Percentiles rank a stretch among this genome's conserved stretches.
Evolutionary conservation across 1,140 invertebrate genomes (phyloP).

Genomic region (Diorhabda sublineata): DNA sequence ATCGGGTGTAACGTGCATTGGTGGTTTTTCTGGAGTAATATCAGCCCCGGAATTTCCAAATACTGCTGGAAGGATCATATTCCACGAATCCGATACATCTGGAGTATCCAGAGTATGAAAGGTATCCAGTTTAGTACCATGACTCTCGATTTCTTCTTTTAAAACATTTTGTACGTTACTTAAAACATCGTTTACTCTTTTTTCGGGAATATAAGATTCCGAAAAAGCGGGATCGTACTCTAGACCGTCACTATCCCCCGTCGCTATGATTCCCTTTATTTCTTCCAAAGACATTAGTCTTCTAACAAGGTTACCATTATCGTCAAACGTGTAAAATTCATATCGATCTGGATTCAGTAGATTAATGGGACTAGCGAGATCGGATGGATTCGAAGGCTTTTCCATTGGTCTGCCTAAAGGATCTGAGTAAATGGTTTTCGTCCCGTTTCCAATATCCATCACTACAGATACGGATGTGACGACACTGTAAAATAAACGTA

Average conservation of each 20-base stretch:
- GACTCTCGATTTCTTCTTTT: conserved; percentile 67
- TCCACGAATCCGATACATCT: conserved; percentile 72
- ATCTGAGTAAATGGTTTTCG: conserved; percentile 55
- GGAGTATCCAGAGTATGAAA: conserved; percentile 59
- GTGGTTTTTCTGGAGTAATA: conserved; percentile 38
- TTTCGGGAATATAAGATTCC: conserved; percentile 51
- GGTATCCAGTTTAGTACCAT: conserved; percentile 52
- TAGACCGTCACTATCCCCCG: conserved; percentile 59
- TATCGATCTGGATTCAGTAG: conserved; percentile 73
- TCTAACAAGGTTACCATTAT: conserved; percentile 73
- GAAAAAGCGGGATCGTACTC: conserved; percentile 34
- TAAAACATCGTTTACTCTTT: conserved; percentile 72
- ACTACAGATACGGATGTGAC: conserved; percentile 59
- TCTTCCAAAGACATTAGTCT: conserved; percentile 76
- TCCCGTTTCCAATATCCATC: conserved; percentile 55
- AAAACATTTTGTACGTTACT: conserved; percentile 77
- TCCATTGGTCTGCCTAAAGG: conserved; percentile 58
- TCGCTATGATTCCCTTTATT: conserved; percentile 77
- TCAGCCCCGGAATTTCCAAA: conserved; percentile 60
- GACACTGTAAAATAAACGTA: conserved; percentile 48
- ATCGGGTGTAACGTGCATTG: conserved; percentile 35
- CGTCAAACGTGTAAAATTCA: conserved; percentile 80
- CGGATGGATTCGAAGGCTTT: conserved; percentile 51
- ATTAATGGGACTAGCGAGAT: conserved; percentile 69
- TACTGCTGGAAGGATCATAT: conserved; percentile 71